Percentiles rank a stretch among this genome's conserved stretches.
Evolutionary conservation across 2,797 vertebrate species (phyloP).

Genomic region (Arremon aurantiirostris): DNA sequence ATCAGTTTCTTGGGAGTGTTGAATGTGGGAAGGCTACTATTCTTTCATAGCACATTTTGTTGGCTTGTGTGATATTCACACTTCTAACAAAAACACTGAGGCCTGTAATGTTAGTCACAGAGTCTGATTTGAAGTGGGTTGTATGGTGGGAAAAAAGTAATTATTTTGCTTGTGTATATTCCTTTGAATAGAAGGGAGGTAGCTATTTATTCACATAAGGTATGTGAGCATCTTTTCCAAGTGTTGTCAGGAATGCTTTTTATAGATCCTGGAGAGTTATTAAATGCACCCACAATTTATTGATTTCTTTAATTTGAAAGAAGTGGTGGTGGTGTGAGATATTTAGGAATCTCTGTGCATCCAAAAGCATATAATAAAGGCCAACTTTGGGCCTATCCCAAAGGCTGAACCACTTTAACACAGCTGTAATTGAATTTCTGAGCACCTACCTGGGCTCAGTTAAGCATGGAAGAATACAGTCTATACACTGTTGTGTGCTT

Average conservation of each 20-base stretch:
- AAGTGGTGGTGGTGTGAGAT: not conserved
- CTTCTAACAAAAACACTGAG: not conserved
- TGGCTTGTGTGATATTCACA: not conserved
- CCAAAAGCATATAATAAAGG: not conserved
- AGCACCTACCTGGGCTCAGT: not conserved
- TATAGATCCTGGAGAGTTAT: not conserved
- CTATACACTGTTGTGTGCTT: not conserved
- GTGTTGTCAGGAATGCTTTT: not conserved
- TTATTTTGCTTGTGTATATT: not conserved
- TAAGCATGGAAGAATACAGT: not conserved
- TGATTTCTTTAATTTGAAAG: not conserved
- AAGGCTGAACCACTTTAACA: not conserved
- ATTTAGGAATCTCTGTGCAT: not conserved
- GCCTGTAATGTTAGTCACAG: not conserved
- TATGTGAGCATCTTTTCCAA: not conserved
- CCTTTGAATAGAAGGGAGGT: not conserved
- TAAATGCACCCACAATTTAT: not conserved
- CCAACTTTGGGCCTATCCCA: not conserved
- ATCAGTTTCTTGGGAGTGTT: not conserved
- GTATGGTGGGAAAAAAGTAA: not conserved
- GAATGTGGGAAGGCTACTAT: not conserved
- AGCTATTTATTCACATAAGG: not conserved
- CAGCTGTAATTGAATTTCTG: not conserved
- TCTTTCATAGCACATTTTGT: not conserved
- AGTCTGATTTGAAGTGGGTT: not conserved